Evolutionary conservation across 2,888 invertebrate genomes (phyloP).

Genomic region (Stictocephala bisonia): DNA sequence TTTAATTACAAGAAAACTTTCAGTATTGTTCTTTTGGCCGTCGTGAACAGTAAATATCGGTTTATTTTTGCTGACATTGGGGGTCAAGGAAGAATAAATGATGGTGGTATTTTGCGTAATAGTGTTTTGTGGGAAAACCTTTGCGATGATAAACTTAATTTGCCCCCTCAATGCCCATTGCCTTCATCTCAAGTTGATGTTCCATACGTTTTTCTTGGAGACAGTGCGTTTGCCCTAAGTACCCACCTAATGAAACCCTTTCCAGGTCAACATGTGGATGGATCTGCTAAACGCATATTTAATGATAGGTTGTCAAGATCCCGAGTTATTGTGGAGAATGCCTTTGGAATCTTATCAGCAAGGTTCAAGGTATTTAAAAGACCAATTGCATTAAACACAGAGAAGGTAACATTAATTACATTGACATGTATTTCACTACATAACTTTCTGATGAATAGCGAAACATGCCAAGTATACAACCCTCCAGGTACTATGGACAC

Average conservation of each 20-base stretch:
- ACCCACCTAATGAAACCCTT: slow-evolving; percentile 54
- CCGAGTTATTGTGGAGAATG: slow-evolving; percentile 54
- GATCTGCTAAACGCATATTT: slow-evolving; percentile 51
- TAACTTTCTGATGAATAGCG: slow-evolving; percentile 57
- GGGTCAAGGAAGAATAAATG: slow-evolving; percentile 44
- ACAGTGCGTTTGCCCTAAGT: slow-evolving; percentile 51
- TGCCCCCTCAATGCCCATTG: slow-evolving; percentile 52
- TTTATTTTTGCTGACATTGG: slow-evolving; percentile 55
- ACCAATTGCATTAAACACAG: slow-evolving; percentile 42
- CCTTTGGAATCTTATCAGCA: slow-evolving; percentile 46
- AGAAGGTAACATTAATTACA: slow-evolving; percentile 57
- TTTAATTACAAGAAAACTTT: slow-evolving; percentile 59
- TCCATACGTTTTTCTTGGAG: slow-evolving; percentile 60
- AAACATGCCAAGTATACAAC: slow-evolving; percentile 55
- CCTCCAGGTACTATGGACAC: slow-evolving; percentile 56
- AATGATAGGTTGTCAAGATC: slow-evolving; percentile 51
- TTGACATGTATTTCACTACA: slow-evolving; percentile 61
- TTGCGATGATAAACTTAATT: too few relatives aligned
- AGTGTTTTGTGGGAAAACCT: too few relatives aligned
- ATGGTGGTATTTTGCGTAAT: too few relatives aligned
- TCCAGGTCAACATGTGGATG: slow-evolving; percentile 39
- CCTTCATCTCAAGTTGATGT: slow-evolving; percentile 49
- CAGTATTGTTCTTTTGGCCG: slow-evolving; percentile 58
- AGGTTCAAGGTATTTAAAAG: slow-evolving; percentile 50
- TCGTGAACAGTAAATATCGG: slow-evolving; percentile 60